These are phyloP conservation scores for Heliconius charithonia DNA, from an alignment of 2,888 invertebrate genomes.

Conservation along the genomic window DNA sequence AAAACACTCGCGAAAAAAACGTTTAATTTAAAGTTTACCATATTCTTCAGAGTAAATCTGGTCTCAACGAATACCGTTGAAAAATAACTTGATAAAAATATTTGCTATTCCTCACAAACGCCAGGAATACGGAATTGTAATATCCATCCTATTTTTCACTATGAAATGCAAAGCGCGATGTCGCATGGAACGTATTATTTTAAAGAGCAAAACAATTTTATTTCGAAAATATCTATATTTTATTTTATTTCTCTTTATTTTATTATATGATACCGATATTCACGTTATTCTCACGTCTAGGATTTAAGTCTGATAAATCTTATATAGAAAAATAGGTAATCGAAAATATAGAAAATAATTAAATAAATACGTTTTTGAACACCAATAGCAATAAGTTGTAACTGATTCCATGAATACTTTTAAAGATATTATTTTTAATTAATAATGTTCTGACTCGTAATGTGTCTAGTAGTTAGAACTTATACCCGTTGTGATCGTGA, in stretches of 20 bases:
- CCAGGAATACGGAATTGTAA: conserved; percentile 41
- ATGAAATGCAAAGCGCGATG: conserved; percentile 42
- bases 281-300: background rate
- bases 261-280: conserved; percentile 1
- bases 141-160: conserved; percentile 42
- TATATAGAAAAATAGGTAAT: no score
- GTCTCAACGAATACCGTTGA: conserved; percentile 23
- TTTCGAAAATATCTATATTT: background rate
- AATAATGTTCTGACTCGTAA: no score
- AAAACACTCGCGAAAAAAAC: background rate
- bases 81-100: conserved; percentile 43
- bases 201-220: conserved; percentile 35
- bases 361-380: no score
- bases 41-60: conserved; percentile 17
- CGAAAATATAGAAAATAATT: no score
- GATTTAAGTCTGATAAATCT: background rate
- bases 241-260: background rate
- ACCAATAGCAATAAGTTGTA: no score
- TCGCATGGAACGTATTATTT: conserved; percentile 39
- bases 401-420: no score
- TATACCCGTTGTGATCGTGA: no score
- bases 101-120: conserved; percentile 37
- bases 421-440: no score
- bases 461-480: no score
- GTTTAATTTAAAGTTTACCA: conserved; percentile 16